phyloP scores from a whole-genome alignment of 2,888 invertebrate species.

The Cryptops parisi region DNA sequence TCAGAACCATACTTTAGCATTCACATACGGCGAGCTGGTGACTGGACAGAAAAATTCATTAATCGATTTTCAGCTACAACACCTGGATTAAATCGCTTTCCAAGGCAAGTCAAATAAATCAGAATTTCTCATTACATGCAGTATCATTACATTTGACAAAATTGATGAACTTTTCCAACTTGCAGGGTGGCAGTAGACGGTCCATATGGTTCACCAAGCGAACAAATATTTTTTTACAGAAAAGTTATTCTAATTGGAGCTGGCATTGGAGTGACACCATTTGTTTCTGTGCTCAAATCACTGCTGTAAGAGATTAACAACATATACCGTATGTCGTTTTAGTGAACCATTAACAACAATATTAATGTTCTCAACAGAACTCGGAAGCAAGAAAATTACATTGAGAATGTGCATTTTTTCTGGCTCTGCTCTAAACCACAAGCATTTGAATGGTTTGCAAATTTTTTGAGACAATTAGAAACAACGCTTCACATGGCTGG shows the following conservation, averaged over 20 bases:
- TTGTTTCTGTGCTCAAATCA: conserved; percentile 6
- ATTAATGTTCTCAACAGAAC: too few species aligned
- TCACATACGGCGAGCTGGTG: conserved; percentile 6
- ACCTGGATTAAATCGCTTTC: neutral
- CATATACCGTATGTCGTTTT: too few species aligned
- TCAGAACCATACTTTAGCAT: conserved; percentile 7
- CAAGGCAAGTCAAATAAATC: conserved; percentile 2
- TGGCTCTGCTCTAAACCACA: conserved; percentile 12
- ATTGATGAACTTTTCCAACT: neutral
- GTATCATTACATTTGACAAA: neutral
- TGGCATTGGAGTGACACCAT: conserved; percentile 7
- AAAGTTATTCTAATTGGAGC: conserved; percentile 6
- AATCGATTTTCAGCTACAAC: neutral
- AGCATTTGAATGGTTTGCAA: conserved; percentile 11
- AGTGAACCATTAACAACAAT: too few species aligned
- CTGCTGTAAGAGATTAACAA: conserved; percentile 6
- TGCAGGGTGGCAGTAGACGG: conserved; percentile 8
- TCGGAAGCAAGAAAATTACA: too few species aligned
- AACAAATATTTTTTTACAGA: conserved; percentile 6
- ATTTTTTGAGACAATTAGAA: neutral
- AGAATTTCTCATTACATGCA: neutral
- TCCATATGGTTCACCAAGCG: conserved; percentile 5
- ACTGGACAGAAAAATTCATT: conserved; percentile 7
- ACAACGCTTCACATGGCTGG: neutral
- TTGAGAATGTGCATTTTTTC: conserved; percentile 7